These are phyloP conservation scores for Cheirogaleus major DNA, from an alignment of 2,797 vertebrate species.

Conservation along the genomic window DNA sequence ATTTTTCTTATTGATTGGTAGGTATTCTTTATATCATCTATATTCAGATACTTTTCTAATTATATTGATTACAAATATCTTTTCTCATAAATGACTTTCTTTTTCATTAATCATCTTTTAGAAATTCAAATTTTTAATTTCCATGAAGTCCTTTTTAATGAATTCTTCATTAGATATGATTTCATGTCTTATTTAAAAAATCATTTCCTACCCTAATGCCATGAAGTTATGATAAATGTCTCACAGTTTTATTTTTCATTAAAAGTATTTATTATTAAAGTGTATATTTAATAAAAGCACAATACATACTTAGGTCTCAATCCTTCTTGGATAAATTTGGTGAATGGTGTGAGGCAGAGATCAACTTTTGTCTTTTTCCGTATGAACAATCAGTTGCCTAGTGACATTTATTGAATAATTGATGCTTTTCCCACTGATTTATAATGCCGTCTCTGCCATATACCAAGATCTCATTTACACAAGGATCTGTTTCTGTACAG, in stretches of 20 bases:
- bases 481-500: neutral
- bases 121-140: constrained; percentile 10
- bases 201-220: neutral
- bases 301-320: neutral
- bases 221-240: neutral
- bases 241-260: neutral
- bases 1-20: neutral
- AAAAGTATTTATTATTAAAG: neutral
- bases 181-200: constrained; percentile 1
- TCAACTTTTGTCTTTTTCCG: neutral
- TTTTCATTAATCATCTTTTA: neutral
- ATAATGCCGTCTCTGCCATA: neutral
- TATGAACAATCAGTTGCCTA: neutral
- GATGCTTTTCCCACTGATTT: neutral
- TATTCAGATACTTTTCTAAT: neutral
- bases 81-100: neutral
- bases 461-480: neutral
- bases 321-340: neutral
- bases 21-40: neutral
- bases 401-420: neutral
- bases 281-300: neutral
- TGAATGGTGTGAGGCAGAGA: neutral
- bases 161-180: neutral
- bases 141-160: neutral
- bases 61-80: neutral